phyloP scores from a whole-genome alignment of 2,113 vertebrate species.

The Onychorhynchus coronatus region DNA sequence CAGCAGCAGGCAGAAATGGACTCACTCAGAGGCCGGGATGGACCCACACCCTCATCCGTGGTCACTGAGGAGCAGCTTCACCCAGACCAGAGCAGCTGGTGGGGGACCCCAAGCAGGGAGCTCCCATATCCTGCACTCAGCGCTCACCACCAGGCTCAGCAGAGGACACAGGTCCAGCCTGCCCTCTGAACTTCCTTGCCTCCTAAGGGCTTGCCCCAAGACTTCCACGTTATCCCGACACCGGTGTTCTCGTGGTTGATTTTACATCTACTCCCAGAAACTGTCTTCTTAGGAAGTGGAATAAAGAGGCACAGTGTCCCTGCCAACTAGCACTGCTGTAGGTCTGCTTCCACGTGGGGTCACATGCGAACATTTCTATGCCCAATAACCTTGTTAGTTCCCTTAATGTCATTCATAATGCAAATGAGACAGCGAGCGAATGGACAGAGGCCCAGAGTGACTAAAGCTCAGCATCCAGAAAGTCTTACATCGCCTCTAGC shows the following conservation, averaged over 20 bases:
- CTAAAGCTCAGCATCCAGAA: constrained; percentile 71
- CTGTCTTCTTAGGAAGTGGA: constrained; percentile 77
- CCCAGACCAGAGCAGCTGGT: accelerated
- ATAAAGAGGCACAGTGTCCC: constrained; percentile 86
- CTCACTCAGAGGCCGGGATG: accelerated
- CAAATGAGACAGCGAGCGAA: constrained; percentile 87
- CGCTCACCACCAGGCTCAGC: not conserved
- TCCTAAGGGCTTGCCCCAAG: not conserved
- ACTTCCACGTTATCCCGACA: not conserved
- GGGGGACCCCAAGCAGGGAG: not conserved
- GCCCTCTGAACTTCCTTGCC: not conserved
- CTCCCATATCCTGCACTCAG: not conserved
- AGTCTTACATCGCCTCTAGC: constrained; percentile 58
- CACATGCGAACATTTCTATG: constrained; percentile 85
- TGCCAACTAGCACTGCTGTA: constrained; percentile 89
- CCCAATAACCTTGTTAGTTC: constrained; percentile 90
- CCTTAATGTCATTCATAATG: constrained; percentile 88
- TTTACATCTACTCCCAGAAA: constrained; percentile 78
- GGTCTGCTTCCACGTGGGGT: constrained; percentile 90
- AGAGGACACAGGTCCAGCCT: not conserved
- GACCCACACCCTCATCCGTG: not conserved
- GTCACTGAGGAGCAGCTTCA: not conserved
- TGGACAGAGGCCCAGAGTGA: constrained; percentile 78
- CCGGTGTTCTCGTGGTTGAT: not conserved
- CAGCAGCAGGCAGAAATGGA: not conserved